A percentile compares a stretch with the other conserved stretches of the same genome.
phyloP scores from a whole-genome alignment of 2,113 vertebrate genomes.

The Trematomus loennbergii region DNA sequence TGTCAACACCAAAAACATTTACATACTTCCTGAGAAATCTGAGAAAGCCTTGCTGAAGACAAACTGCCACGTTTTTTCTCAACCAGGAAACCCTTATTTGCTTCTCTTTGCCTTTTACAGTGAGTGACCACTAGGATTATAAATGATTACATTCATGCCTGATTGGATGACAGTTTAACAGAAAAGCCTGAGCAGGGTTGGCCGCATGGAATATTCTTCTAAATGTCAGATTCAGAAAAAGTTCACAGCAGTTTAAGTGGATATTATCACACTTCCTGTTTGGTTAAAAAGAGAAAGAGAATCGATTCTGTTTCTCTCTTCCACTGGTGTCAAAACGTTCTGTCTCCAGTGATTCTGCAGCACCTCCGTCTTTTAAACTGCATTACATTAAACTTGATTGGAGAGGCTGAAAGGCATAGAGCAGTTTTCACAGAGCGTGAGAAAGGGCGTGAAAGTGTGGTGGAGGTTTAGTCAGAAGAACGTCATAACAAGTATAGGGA shows the following conservation, averaged over 20 bases:
- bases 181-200: not conserved
- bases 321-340: no score
- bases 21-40: not conserved
- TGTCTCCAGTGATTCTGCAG: conserved; percentile 4
- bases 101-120: not conserved
- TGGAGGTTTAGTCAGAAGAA: no score
- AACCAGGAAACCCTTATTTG: not conserved
- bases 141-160: conserved; percentile 10
- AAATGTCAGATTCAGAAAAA: not conserved
- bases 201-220: not conserved
- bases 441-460: no score
- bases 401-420: not conserved
- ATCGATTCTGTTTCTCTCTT: not conserved
- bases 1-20: not conserved
- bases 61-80: not conserved
- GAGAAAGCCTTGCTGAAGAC: not conserved
- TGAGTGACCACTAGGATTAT: not conserved
- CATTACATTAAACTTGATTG: no score
- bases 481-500: no score
- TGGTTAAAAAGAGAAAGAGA: not conserved
- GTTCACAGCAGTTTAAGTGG: not conserved
- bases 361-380: not conserved
- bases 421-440: conserved; percentile 18
- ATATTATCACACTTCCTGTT: not conserved
- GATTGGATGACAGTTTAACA: not conserved